These are phyloP conservation scores for Heterotis niloticus DNA, from an alignment of 2,113 vertebrate genomes.

Conservation along the genomic window DNA sequence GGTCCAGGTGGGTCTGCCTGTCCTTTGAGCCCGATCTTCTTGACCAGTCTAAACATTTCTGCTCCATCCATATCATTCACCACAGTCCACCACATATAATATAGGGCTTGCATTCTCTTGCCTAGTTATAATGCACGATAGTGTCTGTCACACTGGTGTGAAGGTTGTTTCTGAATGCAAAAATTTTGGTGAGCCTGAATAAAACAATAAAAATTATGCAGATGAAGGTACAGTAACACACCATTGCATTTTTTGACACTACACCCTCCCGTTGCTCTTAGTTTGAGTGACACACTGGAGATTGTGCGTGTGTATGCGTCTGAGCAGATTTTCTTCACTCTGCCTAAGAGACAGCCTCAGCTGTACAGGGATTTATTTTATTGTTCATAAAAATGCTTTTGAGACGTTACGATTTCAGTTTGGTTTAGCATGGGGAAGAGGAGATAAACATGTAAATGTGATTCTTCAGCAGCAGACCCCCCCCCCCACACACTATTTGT, in stretches of 20 bases:
- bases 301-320: neutral
- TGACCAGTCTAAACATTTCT: neutral
- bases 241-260: too few species aligned
- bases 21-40: neutral
- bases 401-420: neutral
- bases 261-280: too few species aligned
- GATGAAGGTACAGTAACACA: too few species aligned
- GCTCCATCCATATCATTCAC: neutral
- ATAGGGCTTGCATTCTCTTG: neutral
- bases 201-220: too few species aligned
- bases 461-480: neutral
- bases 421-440: neutral
- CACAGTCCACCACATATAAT: neutral
- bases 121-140: neutral
- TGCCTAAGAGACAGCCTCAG: neutral
- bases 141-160: neutral
- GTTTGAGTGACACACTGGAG: too few species aligned
- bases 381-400: constrained; percentile 20
- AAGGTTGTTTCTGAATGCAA: neutral
- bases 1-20: constrained; percentile 74
- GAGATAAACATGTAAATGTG: constrained; percentile 21
- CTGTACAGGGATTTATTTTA: constrained; percentile 6
- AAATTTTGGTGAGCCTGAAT: too few species aligned
- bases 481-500: neutral
- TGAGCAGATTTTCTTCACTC: constrained; percentile 2